These are phyloP conservation scores for Zoroaster sp. DNA, from an alignment of 53 echinoderm and acorn worm species.

Conservation along the genomic window DNA sequence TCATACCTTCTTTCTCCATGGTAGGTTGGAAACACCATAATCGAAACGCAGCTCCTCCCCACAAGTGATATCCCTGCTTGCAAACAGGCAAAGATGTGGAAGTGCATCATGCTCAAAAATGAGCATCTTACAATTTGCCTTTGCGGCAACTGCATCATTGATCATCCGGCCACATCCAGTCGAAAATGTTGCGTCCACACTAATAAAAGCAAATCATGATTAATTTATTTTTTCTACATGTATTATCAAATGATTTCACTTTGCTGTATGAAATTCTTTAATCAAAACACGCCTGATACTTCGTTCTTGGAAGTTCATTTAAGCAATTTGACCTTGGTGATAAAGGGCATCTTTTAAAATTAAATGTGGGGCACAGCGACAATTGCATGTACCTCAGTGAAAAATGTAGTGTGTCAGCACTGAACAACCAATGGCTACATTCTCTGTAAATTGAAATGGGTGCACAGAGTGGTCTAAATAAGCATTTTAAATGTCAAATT, in stretches of 20 bases:
- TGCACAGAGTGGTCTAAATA: no score
- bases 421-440: no score
- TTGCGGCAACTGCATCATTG: neutral
- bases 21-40: neutral
- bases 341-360: no score
- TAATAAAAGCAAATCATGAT: neutral
- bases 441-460: no score
- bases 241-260: no score
- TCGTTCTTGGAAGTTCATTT: no score
- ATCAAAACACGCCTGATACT: neutral
- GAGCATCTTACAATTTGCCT: neutral
- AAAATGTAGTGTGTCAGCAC: no score
- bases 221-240: no score
- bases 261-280: neutral
- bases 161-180: neutral
- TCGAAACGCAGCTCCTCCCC: neutral
- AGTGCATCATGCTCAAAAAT: neutral
- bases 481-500: no score
- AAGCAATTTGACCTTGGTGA: no score
- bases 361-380: no score
- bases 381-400: no score
- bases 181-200: neutral
- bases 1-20: constrained; percentile 6
- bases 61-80: neutral
- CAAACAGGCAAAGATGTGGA: neutral